Base-by-base conservation (phyloP, 2,888 invertebrate species). In the Pyrrhia umbra region DNA sequence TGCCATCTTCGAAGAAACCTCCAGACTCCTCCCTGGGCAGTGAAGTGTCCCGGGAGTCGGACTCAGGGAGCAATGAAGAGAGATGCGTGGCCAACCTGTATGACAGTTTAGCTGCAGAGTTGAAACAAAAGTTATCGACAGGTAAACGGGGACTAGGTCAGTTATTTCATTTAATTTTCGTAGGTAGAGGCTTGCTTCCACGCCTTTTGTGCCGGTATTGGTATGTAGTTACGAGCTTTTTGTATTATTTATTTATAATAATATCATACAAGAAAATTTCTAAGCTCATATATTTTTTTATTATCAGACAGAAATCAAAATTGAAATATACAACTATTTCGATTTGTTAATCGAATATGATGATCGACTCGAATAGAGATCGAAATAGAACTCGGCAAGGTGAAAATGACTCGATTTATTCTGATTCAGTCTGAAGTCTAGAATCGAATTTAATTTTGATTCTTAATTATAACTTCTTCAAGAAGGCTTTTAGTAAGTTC, bases 101-200 rank as follows among this genome's bases (percentile, higher is more conserved):
- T 88, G 98, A 98, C 88, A 98, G 98, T 39, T 95, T 99, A 74
- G 98, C 98, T 1, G 98, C 98, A 0, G 99, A 99, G 86, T 91
- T 99, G 76, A 96, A 98, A 78, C 89, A 94, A 82, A 94, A 96
- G 95, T 84, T 96, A 95, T 85, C 96, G 89, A 89, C 95, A 92
- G 95, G 95, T 92, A 95, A 95, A 94, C 90, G 90, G 77, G 94
- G 92, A 68, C 62, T 94, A 94, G 94, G 94, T 95, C 88, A 94
- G 94, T 94, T 39, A 51, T 27, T 71, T 89, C 83, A 61, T 61
- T 69, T 84, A 74, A 70, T 71, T 85, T 88, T 79, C 60, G 84
- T 87, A 85, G 86, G 79, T 86, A 83, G 83, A 49, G 55, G 84
- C 83, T 84, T 81, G 64, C 55, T 62, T 71, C 76, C 82, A 64